Evolutionary conservation across 2,888 invertebrate genomes (phyloP).

Genomic region (Hirtodrosophila confusa): DNA sequence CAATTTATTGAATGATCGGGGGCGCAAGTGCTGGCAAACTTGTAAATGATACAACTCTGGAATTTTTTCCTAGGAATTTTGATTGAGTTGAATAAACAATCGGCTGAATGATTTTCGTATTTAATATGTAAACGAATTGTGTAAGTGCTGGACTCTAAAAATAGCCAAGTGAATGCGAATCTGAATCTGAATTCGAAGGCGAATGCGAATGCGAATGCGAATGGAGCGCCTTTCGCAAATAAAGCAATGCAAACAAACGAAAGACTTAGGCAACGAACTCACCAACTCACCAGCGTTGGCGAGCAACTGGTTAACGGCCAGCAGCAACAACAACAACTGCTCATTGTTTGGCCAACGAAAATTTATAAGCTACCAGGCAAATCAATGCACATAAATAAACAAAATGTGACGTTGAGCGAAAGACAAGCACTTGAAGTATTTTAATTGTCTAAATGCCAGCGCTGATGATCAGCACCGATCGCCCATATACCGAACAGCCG

Average conservation of each 20-base stretch:
- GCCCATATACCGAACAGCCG: constrained; percentile 24
- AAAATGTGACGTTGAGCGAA: constrained; percentile 77
- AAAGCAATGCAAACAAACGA: constrained; percentile 68
- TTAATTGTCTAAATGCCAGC: constrained; percentile 81
- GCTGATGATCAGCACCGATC: constrained; percentile 62
- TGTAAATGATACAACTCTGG: constrained; percentile 68
- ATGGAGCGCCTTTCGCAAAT: constrained; percentile 53
- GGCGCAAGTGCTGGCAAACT: constrained; percentile 44
- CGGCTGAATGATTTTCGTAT: constrained; percentile 53
- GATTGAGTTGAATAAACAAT: constrained; percentile 77
- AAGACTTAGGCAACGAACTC: constrained; percentile 72
- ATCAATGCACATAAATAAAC: constrained; percentile 78
- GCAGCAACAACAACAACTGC: constrained; percentile 25
- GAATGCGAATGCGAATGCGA: constrained; percentile 7
- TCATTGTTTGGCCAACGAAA: constrained; percentile 69
- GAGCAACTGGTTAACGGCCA: constrained; percentile 18
- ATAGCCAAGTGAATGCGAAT: constrained; percentile 51
- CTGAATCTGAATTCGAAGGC: constrained; percentile 12
- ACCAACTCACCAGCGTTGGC: constrained; percentile 4
- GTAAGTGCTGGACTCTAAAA: constrained; percentile 65
- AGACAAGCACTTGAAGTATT: constrained; percentile 80
- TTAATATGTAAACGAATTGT: constrained; percentile 75
- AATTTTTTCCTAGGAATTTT: constrained; percentile 77
- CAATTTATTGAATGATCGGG: constrained; percentile 73
- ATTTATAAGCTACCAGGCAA: constrained; percentile 76